Evolutionary conservation across 2,113 vertebrate genomes (phyloP).

Genomic region (Seriola quinqueradiata): DNA sequence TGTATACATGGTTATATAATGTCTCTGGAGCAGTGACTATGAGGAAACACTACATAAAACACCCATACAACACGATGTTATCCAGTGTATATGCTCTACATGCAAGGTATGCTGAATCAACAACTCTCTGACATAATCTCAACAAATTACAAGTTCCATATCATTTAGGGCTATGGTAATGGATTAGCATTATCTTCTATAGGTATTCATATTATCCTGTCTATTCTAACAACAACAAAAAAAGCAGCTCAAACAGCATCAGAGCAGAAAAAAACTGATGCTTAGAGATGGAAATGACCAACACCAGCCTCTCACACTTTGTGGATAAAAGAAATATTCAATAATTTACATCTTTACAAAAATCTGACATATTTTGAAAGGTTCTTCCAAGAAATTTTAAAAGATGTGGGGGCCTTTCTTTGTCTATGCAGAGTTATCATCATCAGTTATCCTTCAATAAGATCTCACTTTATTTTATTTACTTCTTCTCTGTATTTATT

Average conservation of each 20-base stretch:
- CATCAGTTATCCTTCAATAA: too few relatives aligned
- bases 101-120: not conserved
- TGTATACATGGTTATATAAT: not conserved
- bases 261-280: not conserved
- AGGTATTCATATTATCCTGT: not conserved
- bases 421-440: too few relatives aligned
- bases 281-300: too few relatives aligned
- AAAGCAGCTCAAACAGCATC: not conserved
- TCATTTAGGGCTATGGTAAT: not conserved
- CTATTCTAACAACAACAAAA: not conserved
- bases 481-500: too few relatives aligned
- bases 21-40: not conserved
- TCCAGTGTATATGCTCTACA: not conserved
- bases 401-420: too few relatives aligned
- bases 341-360: too few relatives aligned
- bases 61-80: fast-evolving
- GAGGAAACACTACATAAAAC: not conserved
- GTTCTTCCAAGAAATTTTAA: too few relatives aligned
- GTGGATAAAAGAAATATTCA: too few relatives aligned
- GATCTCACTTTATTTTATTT: too few relatives aligned
- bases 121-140: not conserved
- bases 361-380: too few relatives aligned
- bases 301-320: too few relatives aligned
- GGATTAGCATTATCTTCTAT: not conserved
- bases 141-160: not conserved